phyloP scores from a whole-genome alignment of 2,888 invertebrate genomes.

The Chorisops tibialis region DNA sequence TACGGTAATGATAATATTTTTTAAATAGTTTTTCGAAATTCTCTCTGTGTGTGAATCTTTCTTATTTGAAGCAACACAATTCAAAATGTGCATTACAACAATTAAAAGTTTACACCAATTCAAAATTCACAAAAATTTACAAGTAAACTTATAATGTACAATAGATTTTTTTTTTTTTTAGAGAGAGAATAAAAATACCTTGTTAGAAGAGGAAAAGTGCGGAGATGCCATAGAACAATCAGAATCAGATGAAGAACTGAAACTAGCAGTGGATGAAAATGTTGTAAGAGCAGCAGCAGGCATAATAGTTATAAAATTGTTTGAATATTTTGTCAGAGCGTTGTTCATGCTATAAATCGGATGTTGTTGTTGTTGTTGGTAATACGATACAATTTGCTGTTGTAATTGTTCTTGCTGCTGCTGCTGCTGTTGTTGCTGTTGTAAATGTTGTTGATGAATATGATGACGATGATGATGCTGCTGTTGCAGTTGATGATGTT shows the following conservation, averaged over 20 bases:
- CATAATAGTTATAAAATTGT: constrained; percentile 26
- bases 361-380: constrained; percentile 9
- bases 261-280: constrained; percentile 43
- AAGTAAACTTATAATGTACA: too few relatives aligned
- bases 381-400: constrained; percentile 27
- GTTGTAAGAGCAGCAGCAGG: constrained; percentile 36
- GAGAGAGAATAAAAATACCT: constrained; percentile 50
- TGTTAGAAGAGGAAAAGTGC: constrained; percentile 53
- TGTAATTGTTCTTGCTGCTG: constrained; percentile 43
- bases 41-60: too few relatives aligned
- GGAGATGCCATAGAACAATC: constrained; percentile 54
- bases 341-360: constrained; percentile 22
- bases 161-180: too few relatives aligned
- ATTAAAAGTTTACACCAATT: too few relatives aligned
- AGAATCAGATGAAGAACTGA: constrained; percentile 43
- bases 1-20: too few relatives aligned
- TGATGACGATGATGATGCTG: constrained; percentile 7
- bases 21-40: too few relatives aligned
- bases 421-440: constrained; percentile 40
- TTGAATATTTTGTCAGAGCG: constrained; percentile 25
- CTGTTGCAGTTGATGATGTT: constrained; percentile 11
- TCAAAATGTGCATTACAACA: too few relatives aligned
- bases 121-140: too few relatives aligned
- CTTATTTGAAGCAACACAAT: too few relatives aligned
- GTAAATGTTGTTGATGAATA: constrained; percentile 36